These are phyloP conservation scores for Garra rufa DNA, from an alignment of 2,113 vertebrate species.

Conservation along the genomic window DNA sequence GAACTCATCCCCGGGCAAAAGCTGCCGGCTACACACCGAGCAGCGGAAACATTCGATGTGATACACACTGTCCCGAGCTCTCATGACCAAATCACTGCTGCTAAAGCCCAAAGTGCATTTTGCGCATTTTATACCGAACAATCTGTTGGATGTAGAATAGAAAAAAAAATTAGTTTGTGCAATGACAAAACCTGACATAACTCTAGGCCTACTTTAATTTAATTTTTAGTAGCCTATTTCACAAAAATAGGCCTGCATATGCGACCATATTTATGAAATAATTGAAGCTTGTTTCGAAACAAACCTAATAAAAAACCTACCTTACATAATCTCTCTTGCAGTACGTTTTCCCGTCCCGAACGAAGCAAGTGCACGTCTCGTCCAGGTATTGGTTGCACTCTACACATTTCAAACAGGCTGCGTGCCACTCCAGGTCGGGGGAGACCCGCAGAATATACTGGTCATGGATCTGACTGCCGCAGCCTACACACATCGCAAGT, in stretches of 20 bases:
- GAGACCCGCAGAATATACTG: constrained; percentile 95
- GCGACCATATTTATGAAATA: not conserved
- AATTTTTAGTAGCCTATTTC: not conserved
- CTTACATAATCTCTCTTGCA: constrained; percentile 96
- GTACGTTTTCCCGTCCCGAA: constrained; percentile 95
- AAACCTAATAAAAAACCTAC: constrained; percentile 70
- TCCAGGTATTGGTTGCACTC: constrained; percentile 95
- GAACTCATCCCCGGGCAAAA: constrained; percentile 94
- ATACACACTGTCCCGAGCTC: constrained; percentile 89
- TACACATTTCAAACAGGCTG: constrained; percentile 94
- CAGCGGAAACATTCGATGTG: constrained; percentile 97
- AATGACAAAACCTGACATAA: not conserved
- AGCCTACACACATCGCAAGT: constrained; percentile 95
- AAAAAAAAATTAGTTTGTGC: not conserved
- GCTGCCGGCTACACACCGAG: constrained; percentile 90
- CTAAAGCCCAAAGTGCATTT: constrained; percentile 90
- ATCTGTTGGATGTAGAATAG: constrained; percentile 72
- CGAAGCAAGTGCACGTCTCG: constrained; percentile 96
- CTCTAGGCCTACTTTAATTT: not conserved
- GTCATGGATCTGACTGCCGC: constrained; percentile 96
- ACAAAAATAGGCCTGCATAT: not conserved
- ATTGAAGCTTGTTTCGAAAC: not conserved
- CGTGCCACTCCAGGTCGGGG: constrained; percentile 97
- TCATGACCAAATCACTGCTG: constrained; percentile 95
- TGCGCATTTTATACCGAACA: constrained; percentile 94